Base-by-base conservation (phyloP, 2,113 vertebrate genomes). In the Rissa tridactyla region DNA sequence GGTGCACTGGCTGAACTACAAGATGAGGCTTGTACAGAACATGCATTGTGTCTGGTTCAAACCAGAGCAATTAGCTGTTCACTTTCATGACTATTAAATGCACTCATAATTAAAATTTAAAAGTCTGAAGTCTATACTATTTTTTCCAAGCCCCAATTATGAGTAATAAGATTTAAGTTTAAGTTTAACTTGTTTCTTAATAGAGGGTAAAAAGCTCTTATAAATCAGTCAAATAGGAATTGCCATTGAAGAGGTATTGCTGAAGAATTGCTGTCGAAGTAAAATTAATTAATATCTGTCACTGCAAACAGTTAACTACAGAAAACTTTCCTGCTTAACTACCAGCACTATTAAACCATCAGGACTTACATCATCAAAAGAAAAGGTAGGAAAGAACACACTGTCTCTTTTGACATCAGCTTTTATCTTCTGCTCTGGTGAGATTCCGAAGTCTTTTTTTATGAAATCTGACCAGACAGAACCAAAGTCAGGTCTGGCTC, bases 151-250 rank as follows among this genome's bases (percentile, higher is more conserved):
- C 84, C 61, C 94, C 92, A 98, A 97, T 97, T 97, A 98, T 18
- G 38, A 98, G 97, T 97, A 97, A 97, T 98, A 98, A 97, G 98
- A 97, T 96, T 98, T 97, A 97, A 97, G 97, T 96, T 97, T 97
- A 98, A 97, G 97, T 97, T 98, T 98, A 97, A 97, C 96, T 98
- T 97, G 82, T 90, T 96, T 96, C 82, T 96, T 98, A 98, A 98
- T 98, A 98, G 98, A 98, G 98, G 98, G 97, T 97, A 98, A 98
- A 97, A 82, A 97, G 97, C 73, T 85, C 91, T 93, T 97, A 88
- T 98, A 98, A 98, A 98, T 98, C 98, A 97, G 97, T 97, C 98
- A 98, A 93, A 96, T 86, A 95, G 88, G 93, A 96, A 97, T 96
- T 96, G 95, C 97, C 89, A 52, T 62, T 84, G 96, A 98, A 97